Base-by-base conservation (phyloP, 37 sponge, comb jelly and placozoan species). In the Diacarnus erythraeanus region DNA sequence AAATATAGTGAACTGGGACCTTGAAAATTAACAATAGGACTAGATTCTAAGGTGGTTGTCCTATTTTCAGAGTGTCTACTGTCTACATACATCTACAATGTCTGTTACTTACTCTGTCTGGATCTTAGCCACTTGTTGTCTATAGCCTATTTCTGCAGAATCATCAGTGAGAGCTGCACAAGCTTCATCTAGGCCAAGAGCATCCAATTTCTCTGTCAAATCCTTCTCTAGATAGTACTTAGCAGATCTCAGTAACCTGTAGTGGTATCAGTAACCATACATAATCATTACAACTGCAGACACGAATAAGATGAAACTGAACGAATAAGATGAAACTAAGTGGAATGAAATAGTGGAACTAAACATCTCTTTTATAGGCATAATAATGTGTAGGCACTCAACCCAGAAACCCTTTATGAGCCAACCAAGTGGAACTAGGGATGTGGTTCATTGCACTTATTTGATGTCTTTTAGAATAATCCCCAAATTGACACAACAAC, bases 171-270 rank as follows among this genome's bases (percentile, higher is more conserved):
- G 82, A 8, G 60, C 42, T 18, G 75, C 80, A 68, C 96, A 96
- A 47, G 59, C 65, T 42, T 59, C 54, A 79, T 98, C 99, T 56
- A 98, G 77, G 10, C 60, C 65, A 35, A 85, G 83, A 30, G 99
- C 96, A 1, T 68, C 33, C 0, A 90, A 58, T 60, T 98, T 98
- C 66, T 98, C 96, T 10, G 71, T 84, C 15, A 96, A 58, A 76
- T 98, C 99, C 76, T 98, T 98, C 88, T 96, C 86, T 66, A 98
- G 88, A 72, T 89, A 80, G 79, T 89, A 96, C 65, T 91, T 93
- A 76, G 81, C 82, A 5, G 94, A 89, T 59, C 86, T 77, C 54
- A 98, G 82, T 15, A 93, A 31, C 77, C 99, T 93, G 73, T 23
- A 57, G 35, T 25, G 38, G 3, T 67, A 5, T 31, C 10, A 68